Percentiles rank a stretch among this genome's conserved stretches.
Evolutionary conservation across 2,113 vertebrate genomes (phyloP).

Genomic region (Drymodes brunneopygia): DNA sequence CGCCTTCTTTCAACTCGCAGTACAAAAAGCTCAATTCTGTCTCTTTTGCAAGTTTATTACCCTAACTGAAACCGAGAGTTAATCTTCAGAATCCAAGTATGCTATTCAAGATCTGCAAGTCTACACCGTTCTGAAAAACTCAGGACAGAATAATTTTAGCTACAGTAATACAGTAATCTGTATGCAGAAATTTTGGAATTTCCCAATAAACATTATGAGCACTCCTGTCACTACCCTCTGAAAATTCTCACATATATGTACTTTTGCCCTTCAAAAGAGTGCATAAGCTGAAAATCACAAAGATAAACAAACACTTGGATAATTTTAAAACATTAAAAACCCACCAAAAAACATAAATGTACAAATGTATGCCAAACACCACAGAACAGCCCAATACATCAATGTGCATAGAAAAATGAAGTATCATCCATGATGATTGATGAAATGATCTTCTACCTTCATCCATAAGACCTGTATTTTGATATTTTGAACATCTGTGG

Average conservation of each 20-base stretch:
- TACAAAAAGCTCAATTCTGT: neutral
- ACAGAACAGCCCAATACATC: neutral
- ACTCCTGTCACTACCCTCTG: neutral
- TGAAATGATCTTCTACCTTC: neutral
- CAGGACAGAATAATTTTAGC: neutral
- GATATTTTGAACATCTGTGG: neutral
- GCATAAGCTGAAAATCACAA: neutral
- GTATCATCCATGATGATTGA: neutral
- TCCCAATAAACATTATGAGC: neutral
- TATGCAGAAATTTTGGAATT: neutral
- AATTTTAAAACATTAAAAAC: neutral
- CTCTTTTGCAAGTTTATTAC: neutral
- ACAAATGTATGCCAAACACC: neutral
- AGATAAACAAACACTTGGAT: neutral
- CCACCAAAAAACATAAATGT: neutral
- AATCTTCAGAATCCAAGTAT: neutral
- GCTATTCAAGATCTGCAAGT: neutral
- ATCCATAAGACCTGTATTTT: neutral
- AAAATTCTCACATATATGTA: neutral
- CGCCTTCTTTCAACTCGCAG: neutral
- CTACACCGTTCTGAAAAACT: neutral
- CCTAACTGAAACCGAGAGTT: neutral
- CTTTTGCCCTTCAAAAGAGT: neutral
- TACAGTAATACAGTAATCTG: neutral
- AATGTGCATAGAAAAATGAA: neutral